These are phyloP conservation scores for Catamblyrhynchus diadema DNA, from an alignment of 2,797 vertebrate species.

Conservation along the genomic window DNA sequence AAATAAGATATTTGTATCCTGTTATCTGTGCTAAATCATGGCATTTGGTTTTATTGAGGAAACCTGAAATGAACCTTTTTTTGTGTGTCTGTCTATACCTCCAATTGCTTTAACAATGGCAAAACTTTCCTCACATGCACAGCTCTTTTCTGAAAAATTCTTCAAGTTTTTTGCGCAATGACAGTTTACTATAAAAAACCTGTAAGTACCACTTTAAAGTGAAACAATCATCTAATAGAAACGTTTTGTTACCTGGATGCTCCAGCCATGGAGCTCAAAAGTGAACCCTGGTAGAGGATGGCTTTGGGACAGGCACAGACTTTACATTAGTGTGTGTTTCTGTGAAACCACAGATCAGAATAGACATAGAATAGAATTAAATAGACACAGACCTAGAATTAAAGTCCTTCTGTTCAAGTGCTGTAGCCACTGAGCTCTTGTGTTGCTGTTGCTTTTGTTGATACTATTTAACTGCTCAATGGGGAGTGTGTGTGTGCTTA, in stretches of 20 bases:
- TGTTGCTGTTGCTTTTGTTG: background rate
- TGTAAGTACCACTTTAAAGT: background rate
- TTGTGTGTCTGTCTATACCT: background rate
- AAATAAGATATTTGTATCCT: constrained; percentile 65
- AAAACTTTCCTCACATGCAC: background rate
- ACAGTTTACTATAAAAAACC: background rate
- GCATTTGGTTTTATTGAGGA: constrained; percentile 49
- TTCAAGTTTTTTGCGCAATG: background rate
- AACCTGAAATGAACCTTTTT: constrained; percentile 49
- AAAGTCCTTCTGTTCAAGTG: background rate
- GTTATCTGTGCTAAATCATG: constrained; percentile 49
- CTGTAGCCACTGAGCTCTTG: background rate
- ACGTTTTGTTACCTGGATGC: background rate
- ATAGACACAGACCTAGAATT: background rate
- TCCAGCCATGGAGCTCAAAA: background rate
- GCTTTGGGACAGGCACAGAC: background rate
- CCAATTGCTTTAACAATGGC: background rate
- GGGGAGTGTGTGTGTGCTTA: background rate
- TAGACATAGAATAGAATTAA: background rate
- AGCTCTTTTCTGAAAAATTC: background rate
- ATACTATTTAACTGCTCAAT: background rate
- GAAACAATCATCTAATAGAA: background rate
- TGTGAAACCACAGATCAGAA: background rate
- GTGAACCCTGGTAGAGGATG: background rate
- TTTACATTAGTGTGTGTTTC: background rate